Evolutionary conservation across 2,888 invertebrate species (phyloP).

Genomic region (Amaurobius ferox): DNA sequence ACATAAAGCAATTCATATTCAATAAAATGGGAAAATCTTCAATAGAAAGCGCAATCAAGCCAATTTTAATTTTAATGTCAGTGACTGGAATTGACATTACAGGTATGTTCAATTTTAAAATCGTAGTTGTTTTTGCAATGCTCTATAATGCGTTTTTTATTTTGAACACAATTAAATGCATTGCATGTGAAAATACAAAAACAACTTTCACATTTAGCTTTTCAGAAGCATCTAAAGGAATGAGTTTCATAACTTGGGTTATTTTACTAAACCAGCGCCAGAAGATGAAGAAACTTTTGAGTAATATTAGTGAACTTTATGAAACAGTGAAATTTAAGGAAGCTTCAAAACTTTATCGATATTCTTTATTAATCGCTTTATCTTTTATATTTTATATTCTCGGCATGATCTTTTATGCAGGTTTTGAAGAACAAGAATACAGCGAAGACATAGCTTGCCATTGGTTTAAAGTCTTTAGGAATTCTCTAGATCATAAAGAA

Average conservation of each 20-base stretch:
- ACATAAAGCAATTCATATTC: too few relatives aligned
- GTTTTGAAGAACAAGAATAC: too few relatives aligned
- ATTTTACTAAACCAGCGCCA: background rate
- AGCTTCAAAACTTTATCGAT: background rate
- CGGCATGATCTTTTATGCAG: too few relatives aligned
- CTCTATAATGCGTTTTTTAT: background rate
- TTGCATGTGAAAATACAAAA: background rate
- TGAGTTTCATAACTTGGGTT: background rate
- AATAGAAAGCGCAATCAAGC: background rate
- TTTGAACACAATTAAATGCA: background rate
- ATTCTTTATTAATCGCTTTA: background rate
- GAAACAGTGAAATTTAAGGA: background rate
- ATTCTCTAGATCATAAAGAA: too few relatives aligned
- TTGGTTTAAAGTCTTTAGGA: background rate
- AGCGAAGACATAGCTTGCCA: background rate
- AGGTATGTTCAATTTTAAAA: background rate
- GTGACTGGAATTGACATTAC: background rate
- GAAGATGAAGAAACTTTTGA: background rate
- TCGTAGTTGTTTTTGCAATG: background rate
- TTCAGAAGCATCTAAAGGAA: background rate
- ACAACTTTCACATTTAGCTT: background rate
- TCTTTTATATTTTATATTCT: background rate
- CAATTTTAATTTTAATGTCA: background rate
- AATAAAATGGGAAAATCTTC: too few relatives aligned
- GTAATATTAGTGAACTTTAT: background rate